These are phyloP conservation scores for Drosophila repleta DNA, from an alignment of 1,140 invertebrate species.

Conservation along the genomic window DNA sequence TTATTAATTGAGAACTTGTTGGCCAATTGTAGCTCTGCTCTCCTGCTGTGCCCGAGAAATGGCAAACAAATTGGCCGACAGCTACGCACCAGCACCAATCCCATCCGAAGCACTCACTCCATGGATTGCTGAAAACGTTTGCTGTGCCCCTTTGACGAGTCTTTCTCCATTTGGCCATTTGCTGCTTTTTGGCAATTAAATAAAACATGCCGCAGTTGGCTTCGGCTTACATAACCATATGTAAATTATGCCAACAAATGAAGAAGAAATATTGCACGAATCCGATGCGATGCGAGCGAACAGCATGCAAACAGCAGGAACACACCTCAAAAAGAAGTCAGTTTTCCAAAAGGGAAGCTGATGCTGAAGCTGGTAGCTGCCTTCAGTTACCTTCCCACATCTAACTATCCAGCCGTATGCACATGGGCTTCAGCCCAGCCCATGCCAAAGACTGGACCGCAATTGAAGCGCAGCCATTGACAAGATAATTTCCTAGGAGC, in stretches of 20 bases:
- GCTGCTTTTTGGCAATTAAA: conserved; percentile 70
- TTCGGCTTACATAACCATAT: conserved; percentile 75
- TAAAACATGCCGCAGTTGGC: conserved; percentile 67
- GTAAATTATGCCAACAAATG: conserved; percentile 76
- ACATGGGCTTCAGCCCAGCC: conserved; percentile 42
- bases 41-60: conserved; percentile 34
- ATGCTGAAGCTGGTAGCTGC: conserved; percentile 31
- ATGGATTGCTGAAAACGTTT: conserved; percentile 38
- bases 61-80: conserved; percentile 30
- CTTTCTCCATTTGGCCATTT: conserved; percentile 43
- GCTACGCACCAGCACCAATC: conserved; percentile 33
- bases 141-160: conserved; percentile 49
- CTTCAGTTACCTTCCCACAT: conserved; percentile 9
- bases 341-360: conserved; percentile 35
- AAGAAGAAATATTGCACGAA: conserved; percentile 75
- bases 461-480: conserved; percentile 78
- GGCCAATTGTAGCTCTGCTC: neutral
- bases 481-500: conserved; percentile 77
- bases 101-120: neutral
- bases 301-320: conserved; percentile 54
- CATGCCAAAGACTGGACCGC: conserved; percentile 51
- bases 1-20: conserved; percentile 33
- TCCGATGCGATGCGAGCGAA: conserved; percentile 21
- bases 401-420: conserved; percentile 2
- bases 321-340: conserved; percentile 65